Percentiles rank a stretch among this genome's conserved stretches.
phyloP scores from a whole-genome alignment of 30 jellyfish, hydroid and myxozoan genomes.

The Aurelia sp. region DNA sequence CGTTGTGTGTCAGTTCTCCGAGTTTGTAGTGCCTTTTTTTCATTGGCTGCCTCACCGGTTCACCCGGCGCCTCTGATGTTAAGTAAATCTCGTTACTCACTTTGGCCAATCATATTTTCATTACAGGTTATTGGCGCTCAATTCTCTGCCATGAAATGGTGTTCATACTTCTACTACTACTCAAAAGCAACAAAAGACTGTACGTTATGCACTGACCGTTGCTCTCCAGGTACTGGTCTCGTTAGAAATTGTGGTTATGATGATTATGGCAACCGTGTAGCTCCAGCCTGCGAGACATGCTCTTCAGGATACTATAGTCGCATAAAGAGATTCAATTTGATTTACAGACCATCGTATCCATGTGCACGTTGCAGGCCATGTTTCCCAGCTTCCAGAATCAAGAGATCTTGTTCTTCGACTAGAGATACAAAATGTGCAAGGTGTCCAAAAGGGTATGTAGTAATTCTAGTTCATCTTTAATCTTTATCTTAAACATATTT shows the following conservation, averaged over 20 bases:
- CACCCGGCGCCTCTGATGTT: too few species aligned
- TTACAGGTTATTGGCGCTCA: conserved; percentile 6
- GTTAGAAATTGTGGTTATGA: conserved; percentile 51
- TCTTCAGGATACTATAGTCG: conserved; percentile 41
- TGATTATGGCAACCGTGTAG: conserved; percentile 28
- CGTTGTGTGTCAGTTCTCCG: too few species aligned
- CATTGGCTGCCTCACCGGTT: too few species aligned
- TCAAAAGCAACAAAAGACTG: conserved; percentile 46
- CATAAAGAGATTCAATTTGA: neutral
- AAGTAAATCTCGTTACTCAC: too few species aligned
- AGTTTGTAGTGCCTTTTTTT: too few species aligned
- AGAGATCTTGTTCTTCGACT: conserved; percentile 17
- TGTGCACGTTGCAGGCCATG: conserved; percentile 47
- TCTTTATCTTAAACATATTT: too few species aligned
- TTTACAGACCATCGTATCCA: conserved; percentile 25
- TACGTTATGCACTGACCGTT: conserved; percentile 31
- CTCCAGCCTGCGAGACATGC: conserved; percentile 43
- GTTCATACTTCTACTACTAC: conserved; percentile 35
- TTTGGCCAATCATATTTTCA: too few species aligned
- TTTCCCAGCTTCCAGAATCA: conserved; percentile 39
- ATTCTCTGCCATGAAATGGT: conserved; percentile 1
- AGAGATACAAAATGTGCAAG: conserved; percentile 40
- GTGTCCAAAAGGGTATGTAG: conserved; percentile 64
- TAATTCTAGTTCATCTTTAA: too few species aligned
- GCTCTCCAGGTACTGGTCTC: conserved; percentile 46